phyloP scores from a whole-genome alignment of 2,797 vertebrate genomes.

The Scarus forsteni region DNA sequence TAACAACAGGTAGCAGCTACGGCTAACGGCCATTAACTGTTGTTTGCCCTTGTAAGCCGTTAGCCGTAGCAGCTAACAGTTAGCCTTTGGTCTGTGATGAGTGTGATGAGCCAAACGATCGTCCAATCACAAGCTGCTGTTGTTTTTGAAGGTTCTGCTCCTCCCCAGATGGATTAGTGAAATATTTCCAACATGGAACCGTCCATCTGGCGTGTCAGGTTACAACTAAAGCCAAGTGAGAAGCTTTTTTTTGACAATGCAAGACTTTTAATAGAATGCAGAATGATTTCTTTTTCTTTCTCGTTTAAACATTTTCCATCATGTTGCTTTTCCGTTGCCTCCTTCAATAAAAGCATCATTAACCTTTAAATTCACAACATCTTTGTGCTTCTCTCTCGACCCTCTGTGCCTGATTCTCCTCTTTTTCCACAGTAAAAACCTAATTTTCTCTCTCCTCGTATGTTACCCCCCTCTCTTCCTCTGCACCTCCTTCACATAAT shows the following conservation, averaged over 20 bases:
- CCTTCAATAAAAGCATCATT: neutral
- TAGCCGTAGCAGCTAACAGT: no score
- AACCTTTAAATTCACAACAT: neutral
- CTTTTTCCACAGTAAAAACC: constrained; percentile 64
- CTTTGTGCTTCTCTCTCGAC: constrained; percentile 9
- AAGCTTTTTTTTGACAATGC: neutral
- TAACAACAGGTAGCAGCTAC: no score
- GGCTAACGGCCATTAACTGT: no score
- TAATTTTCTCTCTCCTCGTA: constrained; percentile 41
- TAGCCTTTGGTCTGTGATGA: no score
- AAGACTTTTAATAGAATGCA: neutral
- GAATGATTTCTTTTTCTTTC: neutral
- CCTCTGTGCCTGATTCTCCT: constrained; percentile 22
- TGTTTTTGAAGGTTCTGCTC: no score
- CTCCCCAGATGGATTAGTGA: no score
- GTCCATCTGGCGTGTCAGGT: no score
- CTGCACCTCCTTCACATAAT: constrained; percentile 56
- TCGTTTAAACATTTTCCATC: constrained; percentile 3
- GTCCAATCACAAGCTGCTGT: no score
- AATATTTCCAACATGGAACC: no score
- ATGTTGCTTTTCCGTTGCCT: constrained; percentile 17
- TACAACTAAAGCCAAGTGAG: no score
- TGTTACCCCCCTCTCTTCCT: neutral
- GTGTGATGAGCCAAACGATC: no score
- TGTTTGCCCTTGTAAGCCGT: no score